phyloP scores from a whole-genome alignment of 2,888 invertebrate species.

The Melitaea athalia region DNA sequence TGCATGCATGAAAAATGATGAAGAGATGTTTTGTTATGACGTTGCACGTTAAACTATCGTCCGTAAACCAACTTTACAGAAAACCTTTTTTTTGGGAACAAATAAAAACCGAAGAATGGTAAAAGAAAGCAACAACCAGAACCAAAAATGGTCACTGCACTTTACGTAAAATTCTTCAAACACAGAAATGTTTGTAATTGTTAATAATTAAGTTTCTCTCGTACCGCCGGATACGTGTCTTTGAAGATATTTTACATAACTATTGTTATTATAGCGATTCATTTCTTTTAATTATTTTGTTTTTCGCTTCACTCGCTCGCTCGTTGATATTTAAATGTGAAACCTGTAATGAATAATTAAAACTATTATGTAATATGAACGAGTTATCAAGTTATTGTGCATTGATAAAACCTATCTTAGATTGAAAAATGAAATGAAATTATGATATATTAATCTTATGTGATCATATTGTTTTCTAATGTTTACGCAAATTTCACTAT shows the following conservation, averaged over 20 bases:
- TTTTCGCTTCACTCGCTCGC: neutral
- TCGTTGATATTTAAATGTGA: conserved; percentile 3
- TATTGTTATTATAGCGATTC: conserved; percentile 1
- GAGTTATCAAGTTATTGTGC: neutral
- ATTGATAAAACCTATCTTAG: neutral
- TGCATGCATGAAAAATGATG: no score
- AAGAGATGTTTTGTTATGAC: no score
- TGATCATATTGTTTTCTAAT: no score
- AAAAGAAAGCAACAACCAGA: neutral
- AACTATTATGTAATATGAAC: neutral
- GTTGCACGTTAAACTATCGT: no score
- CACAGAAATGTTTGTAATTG: conserved; percentile 1
- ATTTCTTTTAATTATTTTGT: conserved; percentile 1
- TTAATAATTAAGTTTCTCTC: neutral
- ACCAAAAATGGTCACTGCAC: neutral
- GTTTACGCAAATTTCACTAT: no score
- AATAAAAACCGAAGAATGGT: no score
- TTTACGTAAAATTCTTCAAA: neutral
- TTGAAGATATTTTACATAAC: conserved; percentile 7
- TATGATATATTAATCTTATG: no score
- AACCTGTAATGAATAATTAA: neutral
- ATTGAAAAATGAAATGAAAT: no score
- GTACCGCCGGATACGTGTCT: neutral
- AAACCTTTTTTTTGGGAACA: no score
- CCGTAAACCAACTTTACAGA: no score